Conservation (phyloP, 2,113 vertebrate species). For the Panthera uncia region DNA sequence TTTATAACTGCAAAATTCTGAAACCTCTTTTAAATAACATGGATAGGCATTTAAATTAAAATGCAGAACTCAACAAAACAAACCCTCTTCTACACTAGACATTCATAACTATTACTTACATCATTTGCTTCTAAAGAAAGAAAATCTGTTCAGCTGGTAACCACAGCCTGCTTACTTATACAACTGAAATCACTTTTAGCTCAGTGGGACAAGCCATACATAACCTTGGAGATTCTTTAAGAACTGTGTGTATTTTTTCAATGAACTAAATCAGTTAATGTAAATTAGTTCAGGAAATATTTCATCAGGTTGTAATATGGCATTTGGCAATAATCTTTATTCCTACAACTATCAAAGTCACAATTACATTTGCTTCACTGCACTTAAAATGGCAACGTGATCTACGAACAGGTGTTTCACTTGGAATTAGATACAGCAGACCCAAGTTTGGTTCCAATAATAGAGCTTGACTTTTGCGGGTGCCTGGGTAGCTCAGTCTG, state of each 20-base stretch:
- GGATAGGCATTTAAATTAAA: neutral
- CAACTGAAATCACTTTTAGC: neutral
- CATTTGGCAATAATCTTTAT: neutral
- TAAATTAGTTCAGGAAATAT: neutral
- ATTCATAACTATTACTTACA: neutral
- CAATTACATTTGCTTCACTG: neutral
- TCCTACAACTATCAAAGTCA: neutral
- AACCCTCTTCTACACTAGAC: neutral
- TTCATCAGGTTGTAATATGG: neutral
- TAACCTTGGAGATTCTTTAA: neutral
- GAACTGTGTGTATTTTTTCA: neutral
- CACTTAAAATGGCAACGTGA: neutral
- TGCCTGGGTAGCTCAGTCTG: too few relatives aligned
- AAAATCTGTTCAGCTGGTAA: neutral
- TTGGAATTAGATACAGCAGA: neutral
- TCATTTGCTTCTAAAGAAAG: neutral
- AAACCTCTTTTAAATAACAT: neutral
- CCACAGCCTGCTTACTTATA: neutral
- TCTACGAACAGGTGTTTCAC: neutral
- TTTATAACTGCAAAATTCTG: neutral
- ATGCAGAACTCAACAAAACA: neutral
- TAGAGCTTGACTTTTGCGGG: neutral
- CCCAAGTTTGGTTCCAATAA: neutral
- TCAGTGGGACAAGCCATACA: neutral
- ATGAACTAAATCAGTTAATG: neutral